Base-by-base conservation (phyloP, 2,797 vertebrate species). In the Intellagama lesueurii region DNA sequence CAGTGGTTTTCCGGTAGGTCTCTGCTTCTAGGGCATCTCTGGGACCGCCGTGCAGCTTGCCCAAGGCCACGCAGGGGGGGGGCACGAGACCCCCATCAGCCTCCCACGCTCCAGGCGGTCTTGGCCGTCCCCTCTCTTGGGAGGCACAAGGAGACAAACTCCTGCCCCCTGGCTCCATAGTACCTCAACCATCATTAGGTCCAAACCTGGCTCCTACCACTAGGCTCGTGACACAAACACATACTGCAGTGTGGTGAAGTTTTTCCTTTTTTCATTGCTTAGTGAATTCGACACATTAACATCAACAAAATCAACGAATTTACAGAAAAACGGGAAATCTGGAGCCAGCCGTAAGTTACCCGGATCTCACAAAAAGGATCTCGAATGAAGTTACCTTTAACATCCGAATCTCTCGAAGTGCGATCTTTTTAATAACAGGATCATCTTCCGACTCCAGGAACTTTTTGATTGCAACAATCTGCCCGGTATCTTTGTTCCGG, bases 381-480 rank as follows among this genome's bases (percentile, higher is more conserved):
- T 28, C 66, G 8, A 1, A 6, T 9, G 22, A 81, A 69, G 28
- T 90, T 94, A 99, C 99, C 98, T 99, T 99, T 2, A 99, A 97
- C 98, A 99, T 98, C 85, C 98, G 97, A 93, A 99, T 97, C 97
- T 99, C 99, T 90, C 98, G 96, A 90, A 98, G 97, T 0, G 99
- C 98, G 44, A 99, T 98, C 96, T 99, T 99, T 88, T 97, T 98
- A 90, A 99, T 99, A 87, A 98, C 95, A 8, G 98, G 98, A 80
- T 99, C 98, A 11, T 99, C 98, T 91, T 99, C 98, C 0, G 98
- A 98, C 92, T 99, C 99, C 94, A 99, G 96, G 93, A 99, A 99
- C 96, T 98, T 99, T 97, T 99, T 99, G 93, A 99, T 98, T 93
- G 99, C 99, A 75, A 99, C 98, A 0, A 98, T 95, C 95, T 99